Evolutionary conservation across 2,888 invertebrate species (phyloP).

Genomic region (Crioceris asparagi): DNA sequence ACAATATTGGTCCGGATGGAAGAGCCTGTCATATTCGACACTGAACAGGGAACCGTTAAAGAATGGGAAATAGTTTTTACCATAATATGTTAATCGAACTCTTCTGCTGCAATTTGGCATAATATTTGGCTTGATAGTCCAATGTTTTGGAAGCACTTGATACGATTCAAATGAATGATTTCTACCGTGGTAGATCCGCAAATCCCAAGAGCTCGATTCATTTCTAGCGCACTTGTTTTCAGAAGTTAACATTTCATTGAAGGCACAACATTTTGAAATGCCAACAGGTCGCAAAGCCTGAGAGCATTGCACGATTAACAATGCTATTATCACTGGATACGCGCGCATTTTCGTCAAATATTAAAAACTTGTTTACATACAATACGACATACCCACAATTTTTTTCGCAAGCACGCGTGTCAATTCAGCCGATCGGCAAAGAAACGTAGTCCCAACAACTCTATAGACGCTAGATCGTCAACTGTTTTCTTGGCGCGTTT

Average conservation of each 20-base stretch:
- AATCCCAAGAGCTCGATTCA: constrained; percentile 20
- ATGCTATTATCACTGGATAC: too few species aligned
- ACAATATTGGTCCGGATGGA: constrained; percentile 54
- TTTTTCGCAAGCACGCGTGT: too few species aligned
- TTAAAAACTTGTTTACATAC: too few species aligned
- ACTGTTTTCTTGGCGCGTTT: constrained; percentile 22
- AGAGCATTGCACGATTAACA: too few species aligned
- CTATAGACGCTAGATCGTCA: constrained; percentile 19
- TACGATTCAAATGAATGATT: constrained; percentile 11
- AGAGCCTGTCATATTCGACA: constrained; percentile 38
- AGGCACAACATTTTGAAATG: constrained; percentile 27
- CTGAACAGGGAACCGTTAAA: constrained; percentile 55
- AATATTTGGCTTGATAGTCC: constrained; percentile 35
- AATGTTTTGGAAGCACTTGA: constrained; percentile 34
- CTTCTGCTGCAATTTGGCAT: constrained; percentile 33
- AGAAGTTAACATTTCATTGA: constrained; percentile 21
- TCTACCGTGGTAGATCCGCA: constrained; percentile 19
- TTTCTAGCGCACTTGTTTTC: constrained; percentile 20
- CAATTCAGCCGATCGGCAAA: too few species aligned
- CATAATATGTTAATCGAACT: constrained; percentile 23
- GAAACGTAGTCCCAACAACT: too few species aligned
- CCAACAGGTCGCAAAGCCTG: too few species aligned
- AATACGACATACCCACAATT: too few species aligned
- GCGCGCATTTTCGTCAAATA: too few species aligned
- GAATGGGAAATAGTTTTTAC: constrained; percentile 32